phyloP scores from a whole-genome alignment of 2,888 invertebrate genomes.

The Pseudococcus longispinus region DNA sequence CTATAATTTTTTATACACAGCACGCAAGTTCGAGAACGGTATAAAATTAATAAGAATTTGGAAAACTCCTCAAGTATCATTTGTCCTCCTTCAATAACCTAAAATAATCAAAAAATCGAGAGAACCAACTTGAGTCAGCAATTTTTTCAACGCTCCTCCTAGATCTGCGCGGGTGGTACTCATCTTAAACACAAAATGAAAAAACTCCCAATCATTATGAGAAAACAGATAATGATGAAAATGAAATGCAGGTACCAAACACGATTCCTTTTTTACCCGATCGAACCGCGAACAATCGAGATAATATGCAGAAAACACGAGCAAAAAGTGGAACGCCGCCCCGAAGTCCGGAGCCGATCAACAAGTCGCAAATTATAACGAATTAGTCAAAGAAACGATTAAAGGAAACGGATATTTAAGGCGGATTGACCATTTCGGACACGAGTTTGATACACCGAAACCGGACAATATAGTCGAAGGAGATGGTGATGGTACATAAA shows the following conservation, averaged over 20 bases:
- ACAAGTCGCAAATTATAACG: slow-evolving; percentile 1
- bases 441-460: background rate
- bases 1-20: too few relatives aligned
- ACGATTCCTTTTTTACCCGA: background rate
- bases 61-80: background rate
- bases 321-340: background rate
- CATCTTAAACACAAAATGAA: background rate
- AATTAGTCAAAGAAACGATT: slow-evolving; percentile 5
- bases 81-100: background rate
- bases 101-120: background rate
- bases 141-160: background rate
- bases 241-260: background rate
- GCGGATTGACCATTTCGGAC: slow-evolving; percentile 29
- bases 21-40: too few relatives aligned
- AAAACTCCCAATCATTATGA: background rate
- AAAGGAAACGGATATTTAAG: slow-evolving; percentile 38
- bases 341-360: background rate
- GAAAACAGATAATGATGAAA: background rate
- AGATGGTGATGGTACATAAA: slow-evolving; percentile 10
- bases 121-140: background rate
- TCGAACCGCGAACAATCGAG: background rate
- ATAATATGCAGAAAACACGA: background rate
- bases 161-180: background rate
- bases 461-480: slow-evolving; percentile 3
- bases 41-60: background rate